Base-by-base conservation (phyloP, 2,113 vertebrate species). In the Hippocampus comes region DNA sequence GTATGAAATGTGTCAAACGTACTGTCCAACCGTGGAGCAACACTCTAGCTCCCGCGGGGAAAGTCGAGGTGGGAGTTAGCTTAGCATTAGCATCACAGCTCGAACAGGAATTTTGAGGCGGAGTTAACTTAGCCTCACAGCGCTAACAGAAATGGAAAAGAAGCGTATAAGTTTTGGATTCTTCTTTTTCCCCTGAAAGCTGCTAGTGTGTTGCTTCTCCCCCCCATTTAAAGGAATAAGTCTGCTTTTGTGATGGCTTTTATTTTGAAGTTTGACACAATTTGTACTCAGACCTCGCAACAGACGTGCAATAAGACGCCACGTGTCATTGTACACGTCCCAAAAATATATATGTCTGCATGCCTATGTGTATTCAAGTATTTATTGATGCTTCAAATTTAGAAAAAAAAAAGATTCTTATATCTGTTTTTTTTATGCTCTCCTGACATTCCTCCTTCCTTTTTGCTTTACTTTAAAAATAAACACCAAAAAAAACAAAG, bases 341-440 rank as follows among this genome's bases (percentile, higher is more conserved):
- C 6, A 18, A 61, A 59, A 34, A 91, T 89, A 88, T 82, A 91
- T 82, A 92, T 89, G 91, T 87, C 86, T 78, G 94, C 92, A 93
- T 93, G 92, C 91, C 86, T 90, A 93, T 93, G 93, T 91, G 84
- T 91, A 93, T 84, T 87, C 74, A 94, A 93, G 92, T 97, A 95
- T 97, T 97, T 94, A 94, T 93, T 95, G 81, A 91, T 84, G 85
- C 90, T 86, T 93, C 86, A 90, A 86, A 87, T 80, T 91, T 89
- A 90, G 34, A 38, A 89, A 94, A 89, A 83, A 74, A 87, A 90
- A 61, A 48, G 14, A 66, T 48, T 25, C 48, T 21, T 46, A 10
- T 34, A 11, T 38, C 23, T 65, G 34, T 63, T 63, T 34, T 34
- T 25, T 38, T 34, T 38, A 60, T 60, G 25, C 17, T 63, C 25